Conservation (phyloP, 2,113 vertebrate species). For the Pterocles orientalis region DNA sequence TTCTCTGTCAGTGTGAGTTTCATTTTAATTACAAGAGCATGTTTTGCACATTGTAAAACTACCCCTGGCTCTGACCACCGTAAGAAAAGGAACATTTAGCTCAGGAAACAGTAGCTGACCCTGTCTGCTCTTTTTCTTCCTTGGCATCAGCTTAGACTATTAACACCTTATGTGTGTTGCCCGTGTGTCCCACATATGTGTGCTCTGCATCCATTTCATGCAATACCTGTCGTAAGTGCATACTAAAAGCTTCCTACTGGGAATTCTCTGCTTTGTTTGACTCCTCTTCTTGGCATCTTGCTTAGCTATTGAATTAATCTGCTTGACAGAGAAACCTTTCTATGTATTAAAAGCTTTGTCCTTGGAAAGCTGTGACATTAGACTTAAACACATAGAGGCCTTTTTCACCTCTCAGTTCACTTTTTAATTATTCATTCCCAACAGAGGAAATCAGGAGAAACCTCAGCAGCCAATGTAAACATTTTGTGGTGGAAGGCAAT, state of each 20-base stretch:
- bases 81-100: slow-evolving; percentile 72
- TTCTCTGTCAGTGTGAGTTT: slow-evolving; percentile 68
- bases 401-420: slow-evolving; percentile 72
- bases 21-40: slow-evolving; percentile 70
- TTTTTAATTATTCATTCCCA: slow-evolving; percentile 76
- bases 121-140: slow-evolving; percentile 63
- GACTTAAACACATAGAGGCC: slow-evolving; percentile 35
- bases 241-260: slow-evolving; percentile 27
- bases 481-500: slow-evolving; percentile 81
- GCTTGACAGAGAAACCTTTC: slow-evolving; percentile 59
- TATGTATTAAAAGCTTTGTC: slow-evolving; percentile 56
- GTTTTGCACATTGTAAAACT: slow-evolving; percentile 63
- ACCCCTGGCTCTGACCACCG: slow-evolving; percentile 51
- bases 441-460: slow-evolving; percentile 73
- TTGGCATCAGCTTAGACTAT: slow-evolving; percentile 69
- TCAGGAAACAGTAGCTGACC: slow-evolving; percentile 79
- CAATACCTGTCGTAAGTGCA: slow-evolving; percentile 39
- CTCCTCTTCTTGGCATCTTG: slow-evolving; percentile 10
- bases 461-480: slow-evolving; percentile 72
- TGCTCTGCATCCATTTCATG: slow-evolving; percentile 56
- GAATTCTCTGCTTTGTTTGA: slow-evolving; percentile 44
- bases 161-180: slow-evolving; percentile 70
- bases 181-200: slow-evolving; percentile 32
- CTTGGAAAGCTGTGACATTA: slow-evolving; percentile 72
- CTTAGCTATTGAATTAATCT: slow-evolving; percentile 50